Evolutionary conservation across 92 coral and sea anemone genomes (phyloP).

Genomic region (Scolanthus callimorphus): DNA sequence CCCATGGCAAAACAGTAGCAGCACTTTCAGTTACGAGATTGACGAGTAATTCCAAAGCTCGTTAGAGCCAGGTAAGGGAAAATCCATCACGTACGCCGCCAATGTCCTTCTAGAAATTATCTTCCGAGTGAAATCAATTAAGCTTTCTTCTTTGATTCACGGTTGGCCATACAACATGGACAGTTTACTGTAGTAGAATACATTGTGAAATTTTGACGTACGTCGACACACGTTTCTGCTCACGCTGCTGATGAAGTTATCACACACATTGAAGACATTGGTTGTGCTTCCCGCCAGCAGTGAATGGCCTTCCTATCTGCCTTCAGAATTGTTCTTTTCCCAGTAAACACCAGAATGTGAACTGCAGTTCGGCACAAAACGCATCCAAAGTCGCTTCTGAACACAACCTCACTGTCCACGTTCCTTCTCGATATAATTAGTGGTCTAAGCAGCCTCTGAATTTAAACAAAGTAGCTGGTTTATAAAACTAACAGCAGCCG

Average conservation of each 20-base stretch:
- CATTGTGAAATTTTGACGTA: too few relatives aligned
- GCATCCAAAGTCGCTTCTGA: too few relatives aligned
- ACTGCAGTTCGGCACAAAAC: background rate
- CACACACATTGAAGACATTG: background rate
- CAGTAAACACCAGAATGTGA: background rate
- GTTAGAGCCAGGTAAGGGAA: background rate
- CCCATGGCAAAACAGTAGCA: conserved; percentile 53
- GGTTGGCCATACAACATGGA: too few relatives aligned
- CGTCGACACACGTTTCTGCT: too few relatives aligned
- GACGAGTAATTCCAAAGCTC: background rate
- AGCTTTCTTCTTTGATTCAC: too few relatives aligned
- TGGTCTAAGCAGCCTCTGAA: too few relatives aligned
- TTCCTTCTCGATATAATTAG: too few relatives aligned
- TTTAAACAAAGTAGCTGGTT: background rate
- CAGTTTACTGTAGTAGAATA: too few relatives aligned
- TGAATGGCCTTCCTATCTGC: background rate
- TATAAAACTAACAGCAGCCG: background rate
- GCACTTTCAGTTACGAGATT: background rate
- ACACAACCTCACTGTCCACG: too few relatives aligned
- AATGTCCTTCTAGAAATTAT: background rate
- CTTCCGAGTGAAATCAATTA: background rate
- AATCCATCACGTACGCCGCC: background rate
- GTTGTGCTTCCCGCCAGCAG: background rate
- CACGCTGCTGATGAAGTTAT: too few relatives aligned
- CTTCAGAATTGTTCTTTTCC: background rate